Evolutionary conservation across 2,797 vertebrate genomes (phyloP), one percentile per base, ranked within the genome.

Genomic region (Megaceryle alcyon): DNA sequence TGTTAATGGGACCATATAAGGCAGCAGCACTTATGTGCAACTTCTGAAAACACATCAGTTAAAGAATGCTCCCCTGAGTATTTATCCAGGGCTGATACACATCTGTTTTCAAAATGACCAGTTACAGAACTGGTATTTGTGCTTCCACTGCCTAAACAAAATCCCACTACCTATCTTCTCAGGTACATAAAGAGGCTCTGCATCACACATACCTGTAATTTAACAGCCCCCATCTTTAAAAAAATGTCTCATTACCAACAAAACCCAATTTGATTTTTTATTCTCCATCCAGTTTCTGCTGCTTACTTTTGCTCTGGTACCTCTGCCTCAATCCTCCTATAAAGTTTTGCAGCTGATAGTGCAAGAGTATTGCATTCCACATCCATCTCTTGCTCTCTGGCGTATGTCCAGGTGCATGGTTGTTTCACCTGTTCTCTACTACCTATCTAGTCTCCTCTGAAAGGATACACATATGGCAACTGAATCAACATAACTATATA

Each of bases 341-440:
- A 3, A 70, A 43, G 20, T 80, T 82, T 51, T 43, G 73, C 14
- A 89, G 37, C 10, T 61, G 28, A 35, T 4, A 66, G 23, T 4
- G 13, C 71, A 73, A 43, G 4, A 82, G 9, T 13, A 41, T 14
- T 69, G 35, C 21, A 51, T 4, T n/a, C 43, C 21, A 61, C 20
- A 60, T 23, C 49, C 39, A 70, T 19, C 12, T 23, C 31, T 33
- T 43, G 19, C 23, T 61, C 61, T 79, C 73, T n/a, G n/a, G 25
- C 61, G 57, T 10, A 65, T 0, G 12, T 54, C 18, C 61, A 31
- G 7, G 13, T 18, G 20, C 51, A 33, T 0, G 2, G 8, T 4
- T 39, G 14, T 39, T 82, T 35, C 26, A 75, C 61, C 69, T 79
- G 44, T 19, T 71, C 44, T 72, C 57, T 59, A n/a, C 14, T 54